Evolutionary conservation across 2,888 invertebrate genomes (phyloP), one percentile per base, ranked within the genome.

Genomic region (Watsonalla cultraria): DNA sequence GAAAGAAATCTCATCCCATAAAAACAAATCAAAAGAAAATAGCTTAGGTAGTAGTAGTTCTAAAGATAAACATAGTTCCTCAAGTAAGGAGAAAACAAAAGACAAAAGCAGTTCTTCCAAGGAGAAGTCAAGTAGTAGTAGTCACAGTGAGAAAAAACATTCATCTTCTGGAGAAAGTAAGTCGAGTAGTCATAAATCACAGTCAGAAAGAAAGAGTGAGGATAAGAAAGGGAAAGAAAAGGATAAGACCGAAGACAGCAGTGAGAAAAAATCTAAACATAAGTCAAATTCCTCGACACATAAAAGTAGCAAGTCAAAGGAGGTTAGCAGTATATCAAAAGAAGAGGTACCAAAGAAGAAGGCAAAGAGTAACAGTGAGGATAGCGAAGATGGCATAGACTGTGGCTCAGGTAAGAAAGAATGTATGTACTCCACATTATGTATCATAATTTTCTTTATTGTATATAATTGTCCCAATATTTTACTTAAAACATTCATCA

Each of bases 371-470:
- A 61, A 64, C 57, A 69, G 68, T 57, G 82, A 86, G 46, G 82
- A 90, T 49, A 88, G 84, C 59, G 92, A 92, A 54, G 92, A 93
- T 69, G 93, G 94, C 51, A 95, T 96, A 57, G 95, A 94, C 76
- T 93, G 93, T 68, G 92, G 92, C 53, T 94, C 94, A 82, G 93
- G 93, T 93, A 80, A 72, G 61, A 37, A 53, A 11, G 5, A 8
- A 42, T 42, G 42, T 42, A 42, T 42, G 42, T 42, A 42, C 42
- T 42, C 42, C 9, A 42, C 42, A 42, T 42, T 42, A 42, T 11
- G 9, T 42, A 42, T 42, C 5, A 5, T 11, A 11, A 11, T 11
- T 42, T 42, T 11, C 11, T 11, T 42, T 42, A 11, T 42, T 11
- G 1, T 8, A 37, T 37, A 37, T 2, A 24, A 24, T 4, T 24